phyloP scores from a whole-genome alignment of 2,888 invertebrate species.

The Chaitophorus viminalis region DNA sequence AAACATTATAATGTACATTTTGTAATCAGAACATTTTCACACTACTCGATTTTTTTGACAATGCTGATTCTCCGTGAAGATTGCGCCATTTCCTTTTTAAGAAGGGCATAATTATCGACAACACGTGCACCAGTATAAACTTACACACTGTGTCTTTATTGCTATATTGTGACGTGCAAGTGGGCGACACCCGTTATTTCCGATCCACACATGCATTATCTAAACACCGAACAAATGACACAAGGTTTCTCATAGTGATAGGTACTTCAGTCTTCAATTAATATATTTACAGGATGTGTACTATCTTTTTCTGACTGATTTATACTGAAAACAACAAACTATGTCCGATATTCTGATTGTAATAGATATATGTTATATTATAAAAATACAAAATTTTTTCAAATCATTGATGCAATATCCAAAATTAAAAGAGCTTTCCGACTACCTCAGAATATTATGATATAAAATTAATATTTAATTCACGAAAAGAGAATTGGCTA shows the following conservation, averaged over 20 bases:
- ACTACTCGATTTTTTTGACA: slow-evolving; percentile 33
- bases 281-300: background rate
- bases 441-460: background rate
- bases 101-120: slow-evolving; percentile 15
- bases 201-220: background rate
- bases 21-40: slow-evolving; percentile 17
- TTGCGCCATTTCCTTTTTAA: slow-evolving; percentile 40
- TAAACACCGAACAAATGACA: background rate
- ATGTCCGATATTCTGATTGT: background rate
- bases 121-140: slow-evolving; percentile 8
- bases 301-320: background rate
- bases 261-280: background rate
- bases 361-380: too few species aligned
- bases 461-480: background rate
- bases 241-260: background rate
- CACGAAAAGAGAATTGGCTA: background rate
- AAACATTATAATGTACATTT: background rate
- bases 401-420: background rate
- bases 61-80: slow-evolving; percentile 6
- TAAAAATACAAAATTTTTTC: too few species aligned
- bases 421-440: background rate
- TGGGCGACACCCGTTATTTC: slow-evolving; percentile 54
- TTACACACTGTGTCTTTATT: slow-evolving; percentile 21
- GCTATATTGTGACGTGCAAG: background rate
- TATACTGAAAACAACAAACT: background rate